These are phyloP conservation scores for Allolobophora icterica DNA, from an alignment of 2,888 invertebrate genomes.

Conservation along the genomic window DNA sequence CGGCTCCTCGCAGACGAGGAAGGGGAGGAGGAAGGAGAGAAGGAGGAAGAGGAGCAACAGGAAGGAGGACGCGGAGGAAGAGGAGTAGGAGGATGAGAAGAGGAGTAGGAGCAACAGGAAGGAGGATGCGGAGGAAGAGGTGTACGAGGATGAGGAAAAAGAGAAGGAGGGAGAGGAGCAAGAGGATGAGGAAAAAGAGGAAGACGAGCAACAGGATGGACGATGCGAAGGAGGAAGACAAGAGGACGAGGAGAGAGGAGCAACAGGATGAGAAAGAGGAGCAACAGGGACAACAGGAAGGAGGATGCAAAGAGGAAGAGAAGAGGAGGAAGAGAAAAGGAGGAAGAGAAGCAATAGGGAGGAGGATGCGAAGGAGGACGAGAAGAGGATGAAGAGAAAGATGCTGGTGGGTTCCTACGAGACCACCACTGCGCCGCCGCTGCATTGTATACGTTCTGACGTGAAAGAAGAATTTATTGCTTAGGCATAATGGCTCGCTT, in stretches of 20 bases:
- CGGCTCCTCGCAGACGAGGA: not conserved
- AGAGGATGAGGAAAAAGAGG: conserved; percentile 23
- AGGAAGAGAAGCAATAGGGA: not conserved
- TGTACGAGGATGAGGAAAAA: not conserved
- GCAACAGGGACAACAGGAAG: not conserved
- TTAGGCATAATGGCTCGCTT: not conserved
- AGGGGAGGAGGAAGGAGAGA: not conserved
- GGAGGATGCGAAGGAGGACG: not conserved
- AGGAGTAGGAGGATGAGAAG: not conserved
- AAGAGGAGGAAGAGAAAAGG: not conserved
- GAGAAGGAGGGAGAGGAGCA: not conserved
- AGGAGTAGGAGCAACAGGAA: not conserved
- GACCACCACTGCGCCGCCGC: not conserved
- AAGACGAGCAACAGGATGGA: not conserved
- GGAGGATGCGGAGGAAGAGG: not conserved
- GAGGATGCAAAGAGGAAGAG: not conserved
- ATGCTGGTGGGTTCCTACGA: not conserved
- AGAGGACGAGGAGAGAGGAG: conserved; percentile 26
- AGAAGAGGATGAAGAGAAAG: conserved; percentile 18
- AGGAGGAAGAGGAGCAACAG: not conserved
- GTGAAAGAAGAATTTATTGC: not conserved
- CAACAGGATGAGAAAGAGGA: conserved; percentile 12
- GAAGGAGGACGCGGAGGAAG: not conserved
- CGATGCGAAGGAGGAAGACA: not conserved
- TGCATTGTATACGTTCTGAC: not conserved